Conservation (phyloP, 1,140 invertebrate genomes). For the Agraylea sexmaculata region DNA sequence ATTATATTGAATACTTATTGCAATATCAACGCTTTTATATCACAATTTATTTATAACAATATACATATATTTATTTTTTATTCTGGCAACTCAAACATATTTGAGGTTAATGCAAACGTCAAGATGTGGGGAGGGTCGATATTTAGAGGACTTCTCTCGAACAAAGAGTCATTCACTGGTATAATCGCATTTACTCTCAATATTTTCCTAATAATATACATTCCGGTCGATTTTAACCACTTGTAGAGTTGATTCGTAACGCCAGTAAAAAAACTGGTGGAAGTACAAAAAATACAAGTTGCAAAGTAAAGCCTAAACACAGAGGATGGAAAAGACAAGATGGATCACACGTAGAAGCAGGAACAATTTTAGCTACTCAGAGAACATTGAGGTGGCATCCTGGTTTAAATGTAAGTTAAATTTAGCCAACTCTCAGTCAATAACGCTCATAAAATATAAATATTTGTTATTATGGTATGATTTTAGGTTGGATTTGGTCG, state of each 20-base stretch:
- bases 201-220: too few relatives aligned
- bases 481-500: constrained; percentile 64
- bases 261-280: constrained; percentile 58
- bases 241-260: constrained; percentile 39
- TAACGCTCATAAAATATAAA: constrained; percentile 7
- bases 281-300: constrained; percentile 50
- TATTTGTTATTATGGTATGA: constrained; percentile 10
- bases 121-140: too few relatives aligned
- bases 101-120: too few relatives aligned
- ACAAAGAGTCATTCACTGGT: too few relatives aligned
- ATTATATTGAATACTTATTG: too few relatives aligned
- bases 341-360: constrained; percentile 47
- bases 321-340: constrained; percentile 58
- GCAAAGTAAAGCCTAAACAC: constrained; percentile 55
- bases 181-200: too few relatives aligned
- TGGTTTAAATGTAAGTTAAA: constrained; percentile 61
- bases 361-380: constrained; percentile 59
- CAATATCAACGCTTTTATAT: too few relatives aligned
- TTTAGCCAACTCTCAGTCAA: constrained; percentile 1
- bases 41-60: too few relatives aligned
- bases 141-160: too few relatives aligned
- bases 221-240: too few relatives aligned
- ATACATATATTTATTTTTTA: too few relatives aligned
- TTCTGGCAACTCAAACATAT: too few relatives aligned
- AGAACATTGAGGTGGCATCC: constrained; percentile 60